Evolutionary conservation across 2,797 vertebrate species (phyloP).

Genomic region (Todus mexicanus): DNA sequence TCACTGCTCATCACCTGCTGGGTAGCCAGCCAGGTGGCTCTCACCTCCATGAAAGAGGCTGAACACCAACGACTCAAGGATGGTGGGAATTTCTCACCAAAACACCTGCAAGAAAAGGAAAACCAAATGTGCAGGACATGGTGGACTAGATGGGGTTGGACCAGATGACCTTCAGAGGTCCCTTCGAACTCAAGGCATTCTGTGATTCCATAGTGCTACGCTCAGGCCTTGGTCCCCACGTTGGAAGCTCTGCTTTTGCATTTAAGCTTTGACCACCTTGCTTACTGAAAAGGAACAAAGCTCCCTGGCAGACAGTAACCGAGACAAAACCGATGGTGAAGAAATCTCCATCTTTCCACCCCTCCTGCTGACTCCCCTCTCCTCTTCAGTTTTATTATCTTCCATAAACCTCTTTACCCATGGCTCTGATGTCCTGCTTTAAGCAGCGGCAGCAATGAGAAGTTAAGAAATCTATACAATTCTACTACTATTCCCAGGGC

Average conservation of each 20-base stretch:
- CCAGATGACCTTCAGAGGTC: too few species aligned
- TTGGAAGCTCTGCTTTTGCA: background rate
- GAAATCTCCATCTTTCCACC: background rate
- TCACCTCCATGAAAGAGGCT: background rate
- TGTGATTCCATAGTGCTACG: too few species aligned
- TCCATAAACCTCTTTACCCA: background rate
- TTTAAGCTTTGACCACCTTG: background rate
- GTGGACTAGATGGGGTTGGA: too few species aligned
- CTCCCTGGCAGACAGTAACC: background rate
- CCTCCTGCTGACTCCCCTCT: background rate
- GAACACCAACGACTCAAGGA: background rate
- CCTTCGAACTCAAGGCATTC: too few species aligned
- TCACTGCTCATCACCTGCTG: background rate
- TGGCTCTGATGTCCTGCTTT: background rate
- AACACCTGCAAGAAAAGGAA: background rate
- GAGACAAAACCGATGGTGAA: background rate
- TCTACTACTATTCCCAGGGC: background rate
- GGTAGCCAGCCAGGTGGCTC: rapidly evolving
- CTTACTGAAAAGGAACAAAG: background rate
- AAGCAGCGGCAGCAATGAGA: background rate
- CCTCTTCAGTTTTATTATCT: background rate
- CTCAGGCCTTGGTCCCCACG: background rate
- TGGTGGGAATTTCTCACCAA: background rate
- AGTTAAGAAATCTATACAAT: background rate
- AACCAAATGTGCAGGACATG: background rate